Evolutionary conservation across 2,113 vertebrate genomes (phyloP).

Genomic region (Ictidomys tridecemlineatus): DNA sequence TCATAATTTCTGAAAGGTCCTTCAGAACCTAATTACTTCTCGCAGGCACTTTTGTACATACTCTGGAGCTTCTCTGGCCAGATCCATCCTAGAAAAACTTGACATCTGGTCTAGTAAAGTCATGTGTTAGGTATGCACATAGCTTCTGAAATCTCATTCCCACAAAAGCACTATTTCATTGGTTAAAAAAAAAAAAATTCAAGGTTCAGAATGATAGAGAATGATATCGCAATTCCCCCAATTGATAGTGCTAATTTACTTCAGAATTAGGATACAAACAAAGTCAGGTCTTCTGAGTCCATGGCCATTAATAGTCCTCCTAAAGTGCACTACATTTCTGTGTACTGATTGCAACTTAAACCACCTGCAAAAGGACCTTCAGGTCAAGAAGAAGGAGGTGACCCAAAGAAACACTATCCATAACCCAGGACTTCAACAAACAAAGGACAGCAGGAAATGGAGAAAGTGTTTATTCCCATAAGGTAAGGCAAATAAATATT

Average conservation of each 20-base stretch:
- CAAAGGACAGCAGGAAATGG: neutral
- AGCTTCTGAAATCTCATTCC: neutral
- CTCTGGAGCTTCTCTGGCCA: neutral
- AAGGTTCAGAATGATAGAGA: neutral
- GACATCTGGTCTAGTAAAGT: neutral
- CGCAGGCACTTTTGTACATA: neutral
- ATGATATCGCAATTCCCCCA: neutral
- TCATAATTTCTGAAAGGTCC: neutral
- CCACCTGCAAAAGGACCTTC: neutral
- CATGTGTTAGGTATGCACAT: accelerated
- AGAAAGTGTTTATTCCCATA: neutral
- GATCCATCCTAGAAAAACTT: neutral
- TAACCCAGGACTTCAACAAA: neutral
- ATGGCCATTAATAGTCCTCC: no score
- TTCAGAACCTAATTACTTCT: neutral
- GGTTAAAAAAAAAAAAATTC: neutral
- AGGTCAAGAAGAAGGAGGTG: neutral
- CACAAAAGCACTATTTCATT: neutral
- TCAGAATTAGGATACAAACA: neutral
- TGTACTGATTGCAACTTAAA: neutral
- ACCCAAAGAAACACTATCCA: neutral
- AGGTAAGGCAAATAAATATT: neutral
- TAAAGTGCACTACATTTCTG: accelerated
- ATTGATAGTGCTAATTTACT: neutral
- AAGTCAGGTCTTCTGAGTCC: neutral